Evolutionary conservation across 2,888 invertebrate genomes (phyloP), one percentile per base, ranked within the genome.

Genomic region (Eupeodes latifasciatus): DNA sequence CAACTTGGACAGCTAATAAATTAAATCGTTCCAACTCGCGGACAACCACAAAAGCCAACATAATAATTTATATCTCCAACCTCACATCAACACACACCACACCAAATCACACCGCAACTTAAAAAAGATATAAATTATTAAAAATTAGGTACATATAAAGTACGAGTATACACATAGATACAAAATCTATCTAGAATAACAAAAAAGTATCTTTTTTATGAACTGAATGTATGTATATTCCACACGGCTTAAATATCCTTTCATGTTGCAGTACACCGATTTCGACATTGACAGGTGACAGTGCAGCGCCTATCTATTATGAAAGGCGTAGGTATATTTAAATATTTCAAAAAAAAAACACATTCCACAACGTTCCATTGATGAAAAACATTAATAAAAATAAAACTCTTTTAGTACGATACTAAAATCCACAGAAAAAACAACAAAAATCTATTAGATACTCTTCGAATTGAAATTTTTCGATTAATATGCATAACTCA

Each of bases 401-500:
- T 36, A 67, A 49, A 53, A 71, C 16, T 14, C n/a, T 47, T 49
- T 59, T 57, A 59, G 19, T 72, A 53, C 57, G 44, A 55, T 27
- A 59, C 66, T 67, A 49, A 67, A 74, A 44, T 4, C n/a, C 34
- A 47, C 2, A 34, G 12, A 77, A 11, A 36, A n/a, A 16, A 49
- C 34, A 27, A 40, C 36, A 27, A 72, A 79, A 49, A 55, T 47
- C 19, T 6, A 34, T 40, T n/a, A 49, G 51, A 72, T 55, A 72
- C 59, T 36, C 51, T 47, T 57, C 19, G 69, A 71, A 77, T 77
- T 77, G 74, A 74, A 87, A 87, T 84, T 81, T 76, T 84, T 77
- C 84, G 62, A 84, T 87, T 87, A 87, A 87, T 84, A 87, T 87
- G 87, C 87, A 87, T 87, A 87, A 84, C 87, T 80, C 87, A 87